A percentile compares a stretch with the other conserved stretches of the same genome.
These are phyloP conservation scores for Ephydatia muelleri DNA, from an alignment of 37 sponge, comb jelly and placozoan species.

Conservation along the genomic window DNA sequence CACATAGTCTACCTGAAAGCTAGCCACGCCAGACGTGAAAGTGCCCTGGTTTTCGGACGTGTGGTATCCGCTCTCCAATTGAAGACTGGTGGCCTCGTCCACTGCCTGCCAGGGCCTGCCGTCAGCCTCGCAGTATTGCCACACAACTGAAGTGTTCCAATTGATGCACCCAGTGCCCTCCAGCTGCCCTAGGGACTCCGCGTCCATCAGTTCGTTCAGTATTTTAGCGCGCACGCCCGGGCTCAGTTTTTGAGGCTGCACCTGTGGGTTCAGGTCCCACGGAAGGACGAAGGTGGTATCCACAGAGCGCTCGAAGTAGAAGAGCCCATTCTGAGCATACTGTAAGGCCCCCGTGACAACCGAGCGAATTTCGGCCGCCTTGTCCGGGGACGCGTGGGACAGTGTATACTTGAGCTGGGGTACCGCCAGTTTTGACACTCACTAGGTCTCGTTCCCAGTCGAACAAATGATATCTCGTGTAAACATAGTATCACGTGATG, in stretches of 20 bases:
- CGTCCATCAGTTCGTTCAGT: slow-evolving; percentile 45
- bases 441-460: too few relatives aligned
- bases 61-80: slow-evolving; percentile 31
- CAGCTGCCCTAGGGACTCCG: slow-evolving; percentile 15
- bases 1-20: slow-evolving; percentile 29
- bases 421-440: too few relatives aligned
- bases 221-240: slow-evolving; percentile 42
- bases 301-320: slow-evolving; percentile 59
- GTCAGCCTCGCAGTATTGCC: slow-evolving; percentile 34
- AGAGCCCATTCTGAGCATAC: slow-evolving; percentile 39
- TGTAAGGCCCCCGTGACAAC: slow-evolving; percentile 64
- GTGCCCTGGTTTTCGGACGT: not conserved
- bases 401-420: slow-evolving; percentile 32
- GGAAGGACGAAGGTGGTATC: slow-evolving; percentile 76
- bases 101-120: not conserved
- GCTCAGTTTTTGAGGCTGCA: slow-evolving; percentile 58
- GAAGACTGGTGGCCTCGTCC: not conserved
- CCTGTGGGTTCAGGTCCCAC: slow-evolving; percentile 66
- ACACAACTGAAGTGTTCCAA: slow-evolving; percentile 24
- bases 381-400: slow-evolving; percentile 56
- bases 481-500: too few relatives aligned
- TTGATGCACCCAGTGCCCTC: slow-evolving; percentile 57
- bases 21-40: not conserved
- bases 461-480: too few relatives aligned
- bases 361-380: slow-evolving; percentile 62